phyloP scores from a whole-genome alignment of 2,113 vertebrate genomes.

The Rhinoptilus africanus region DNA sequence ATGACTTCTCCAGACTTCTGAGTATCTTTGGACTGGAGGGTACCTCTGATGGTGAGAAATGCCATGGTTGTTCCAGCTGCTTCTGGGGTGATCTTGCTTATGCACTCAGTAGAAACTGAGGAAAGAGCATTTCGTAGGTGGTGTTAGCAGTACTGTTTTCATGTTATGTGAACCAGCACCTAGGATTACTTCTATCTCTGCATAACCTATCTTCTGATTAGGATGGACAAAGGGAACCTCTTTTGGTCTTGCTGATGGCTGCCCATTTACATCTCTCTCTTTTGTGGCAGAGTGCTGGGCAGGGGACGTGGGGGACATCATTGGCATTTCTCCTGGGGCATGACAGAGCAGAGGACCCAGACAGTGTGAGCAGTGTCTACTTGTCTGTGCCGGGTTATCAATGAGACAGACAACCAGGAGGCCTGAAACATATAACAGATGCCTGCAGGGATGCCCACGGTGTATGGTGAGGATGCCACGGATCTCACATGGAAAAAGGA shows the following conservation, averaged over 20 bases:
- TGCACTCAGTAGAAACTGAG: not conserved
- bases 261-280: not conserved
- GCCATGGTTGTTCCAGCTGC: not conserved
- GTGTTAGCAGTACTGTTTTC: not conserved
- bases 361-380: not conserved
- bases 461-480: not conserved
- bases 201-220: not conserved
- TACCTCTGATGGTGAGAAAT: not conserved
- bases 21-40: not conserved
- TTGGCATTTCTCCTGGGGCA: not conserved
- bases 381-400: not conserved
- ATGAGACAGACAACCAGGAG: not conserved
- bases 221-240: not conserved
- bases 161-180: not conserved
- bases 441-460: not conserved
- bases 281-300: not conserved
- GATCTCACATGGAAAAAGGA: not conserved
- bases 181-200: not conserved
- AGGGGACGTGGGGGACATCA: accelerated
- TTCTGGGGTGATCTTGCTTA: not conserved
- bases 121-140: not conserved
- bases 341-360: not conserved
- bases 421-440: not conserved
- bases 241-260: not conserved
- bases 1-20: not conserved